Evolutionary conservation across 2,797 vertebrate species (phyloP).

Genomic region (Protosalanx chinensis): DNA sequence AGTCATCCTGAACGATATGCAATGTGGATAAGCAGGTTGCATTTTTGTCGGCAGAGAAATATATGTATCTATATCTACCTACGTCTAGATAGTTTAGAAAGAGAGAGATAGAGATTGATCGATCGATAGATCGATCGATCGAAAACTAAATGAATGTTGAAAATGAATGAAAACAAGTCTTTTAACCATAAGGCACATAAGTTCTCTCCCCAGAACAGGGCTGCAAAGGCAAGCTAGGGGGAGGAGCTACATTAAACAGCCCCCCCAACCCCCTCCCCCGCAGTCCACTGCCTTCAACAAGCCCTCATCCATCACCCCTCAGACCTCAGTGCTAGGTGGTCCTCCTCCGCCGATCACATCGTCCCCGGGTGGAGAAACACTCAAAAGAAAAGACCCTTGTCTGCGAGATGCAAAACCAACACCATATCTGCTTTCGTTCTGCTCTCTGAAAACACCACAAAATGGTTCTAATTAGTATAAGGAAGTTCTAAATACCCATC

Average conservation of each 20-base stretch:
- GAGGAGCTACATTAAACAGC: constrained; percentile 56
- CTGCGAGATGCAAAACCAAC: constrained; percentile 20
- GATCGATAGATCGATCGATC: neutral
- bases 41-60: no score
- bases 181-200: constrained; percentile 42
- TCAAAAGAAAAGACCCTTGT: neutral
- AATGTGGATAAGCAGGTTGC: no score
- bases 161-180: neutral
- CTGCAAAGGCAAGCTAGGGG: constrained; percentile 47
- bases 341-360: constrained; percentile 49
- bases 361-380: constrained; percentile 45
- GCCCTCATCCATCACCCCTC: constrained; percentile 75
- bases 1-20: no score
- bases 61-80: no score
- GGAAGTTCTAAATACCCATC: neutral
- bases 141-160: neutral
- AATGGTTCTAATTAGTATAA: neutral
- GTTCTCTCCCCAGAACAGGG: constrained; percentile 50
- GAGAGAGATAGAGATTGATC: no score
- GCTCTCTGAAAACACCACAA: neutral
- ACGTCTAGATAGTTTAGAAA: no score
- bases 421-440: neutral
- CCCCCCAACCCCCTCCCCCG: constrained; percentile 40
- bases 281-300: constrained; percentile 58
- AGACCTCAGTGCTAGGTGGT: constrained; percentile 74